These are phyloP conservation scores for Eupithecia exiguata DNA, from an alignment of 2,888 invertebrate species.

Conservation along the genomic window DNA sequence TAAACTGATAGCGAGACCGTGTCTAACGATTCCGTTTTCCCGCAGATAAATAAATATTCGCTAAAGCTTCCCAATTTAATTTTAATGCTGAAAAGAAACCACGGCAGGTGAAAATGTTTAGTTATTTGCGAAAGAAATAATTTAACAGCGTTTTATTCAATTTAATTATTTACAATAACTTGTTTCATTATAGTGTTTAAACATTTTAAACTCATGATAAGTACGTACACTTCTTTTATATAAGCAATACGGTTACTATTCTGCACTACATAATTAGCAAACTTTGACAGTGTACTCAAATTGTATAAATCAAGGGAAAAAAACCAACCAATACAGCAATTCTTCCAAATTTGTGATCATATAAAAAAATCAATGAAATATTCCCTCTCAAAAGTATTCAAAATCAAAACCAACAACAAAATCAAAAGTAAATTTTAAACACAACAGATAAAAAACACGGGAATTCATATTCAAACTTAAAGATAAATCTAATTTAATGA, in stretches of 20 bases:
- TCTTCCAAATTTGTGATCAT: background rate
- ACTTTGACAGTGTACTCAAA: background rate
- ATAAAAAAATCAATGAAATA: no score
- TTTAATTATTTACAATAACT: background rate
- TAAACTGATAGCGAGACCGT: conserved; percentile 9
- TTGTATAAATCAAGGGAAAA: background rate
- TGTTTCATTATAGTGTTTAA: background rate
- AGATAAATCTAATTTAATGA: background rate
- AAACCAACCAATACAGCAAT: background rate
- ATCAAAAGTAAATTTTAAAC: background rate
- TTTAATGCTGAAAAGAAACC: background rate
- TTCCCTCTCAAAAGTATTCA: background rate
- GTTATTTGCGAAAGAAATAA: background rate
- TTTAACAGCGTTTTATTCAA: background rate
- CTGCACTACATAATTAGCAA: background rate
- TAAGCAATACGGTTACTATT: background rate
- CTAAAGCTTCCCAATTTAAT: background rate
- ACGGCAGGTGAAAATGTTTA: background rate
- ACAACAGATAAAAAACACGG: background rate
- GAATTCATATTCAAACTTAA: background rate
- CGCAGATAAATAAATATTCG: conserved; percentile 5
- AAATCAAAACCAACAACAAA: background rate
- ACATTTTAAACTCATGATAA: background rate
- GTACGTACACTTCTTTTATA: background rate
- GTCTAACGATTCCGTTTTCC: conserved; percentile 4